These are phyloP conservation scores for Prochilodus magdalenae DNA, from an alignment of 2,113 vertebrate species.

Conservation along the genomic window DNA sequence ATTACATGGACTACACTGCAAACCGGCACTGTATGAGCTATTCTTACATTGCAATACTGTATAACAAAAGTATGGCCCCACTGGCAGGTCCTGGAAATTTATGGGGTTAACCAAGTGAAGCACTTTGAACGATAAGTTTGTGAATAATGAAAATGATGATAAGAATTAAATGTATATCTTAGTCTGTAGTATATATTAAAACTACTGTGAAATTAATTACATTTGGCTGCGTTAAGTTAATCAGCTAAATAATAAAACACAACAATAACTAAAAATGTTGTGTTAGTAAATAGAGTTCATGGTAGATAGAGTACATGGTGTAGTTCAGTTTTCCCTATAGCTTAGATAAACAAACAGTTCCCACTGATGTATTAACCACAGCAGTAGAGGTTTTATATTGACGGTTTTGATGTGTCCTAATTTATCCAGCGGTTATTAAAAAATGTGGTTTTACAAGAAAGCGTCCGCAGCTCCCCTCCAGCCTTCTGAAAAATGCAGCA, in stretches of 20 bases:
- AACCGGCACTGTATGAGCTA: too few species aligned
- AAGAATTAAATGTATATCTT: too few species aligned
- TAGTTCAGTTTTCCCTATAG: neutral
- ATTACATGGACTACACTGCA: too few species aligned
- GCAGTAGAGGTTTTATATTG: slow-evolving; percentile 18
- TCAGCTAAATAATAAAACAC: neutral
- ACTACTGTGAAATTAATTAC: too few species aligned
- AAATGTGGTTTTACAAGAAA: slow-evolving; percentile 32
- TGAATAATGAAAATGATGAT: too few species aligned
- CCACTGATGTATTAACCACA: too few species aligned
- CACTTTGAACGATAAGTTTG: too few species aligned
- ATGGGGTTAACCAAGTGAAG: too few species aligned
- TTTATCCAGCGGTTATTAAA: slow-evolving; percentile 40
- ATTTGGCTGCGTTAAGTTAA: too few species aligned
- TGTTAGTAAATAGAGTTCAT: neutral
- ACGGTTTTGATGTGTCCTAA: slow-evolving; percentile 40
- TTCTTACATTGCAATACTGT: too few species aligned
- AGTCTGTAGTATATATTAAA: neutral
- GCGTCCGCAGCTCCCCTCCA: slow-evolving; percentile 25
- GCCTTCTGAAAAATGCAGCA: slow-evolving; percentile 36
- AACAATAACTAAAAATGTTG: neutral
- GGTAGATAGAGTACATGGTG: slow-evolving; percentile 11
- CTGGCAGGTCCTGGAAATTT: too few species aligned
- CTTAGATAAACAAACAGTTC: slow-evolving; percentile 18
- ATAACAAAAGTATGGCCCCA: too few species aligned